Evolutionary conservation across 2,888 invertebrate genomes (phyloP), one percentile per base, ranked within the genome.

Genomic region (Frankliniella intonsa): DNA sequence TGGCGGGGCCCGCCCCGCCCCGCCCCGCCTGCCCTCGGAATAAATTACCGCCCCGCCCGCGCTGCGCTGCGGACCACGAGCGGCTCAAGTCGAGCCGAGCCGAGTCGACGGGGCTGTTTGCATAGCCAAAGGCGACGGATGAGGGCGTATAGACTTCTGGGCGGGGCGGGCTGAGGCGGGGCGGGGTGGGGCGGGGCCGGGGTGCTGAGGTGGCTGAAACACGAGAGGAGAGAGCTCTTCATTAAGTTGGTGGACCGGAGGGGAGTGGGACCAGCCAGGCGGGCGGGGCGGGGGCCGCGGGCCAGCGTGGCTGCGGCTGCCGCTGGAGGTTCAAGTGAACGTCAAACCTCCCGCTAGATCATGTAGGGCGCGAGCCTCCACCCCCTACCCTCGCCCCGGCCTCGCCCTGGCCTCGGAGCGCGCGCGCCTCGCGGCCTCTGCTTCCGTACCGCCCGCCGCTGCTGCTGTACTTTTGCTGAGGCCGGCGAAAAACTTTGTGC

Each of bases 151-250:
- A 55, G 55, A 55, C 55, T 55, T 55, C 55, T 55, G 55, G 55
- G 17, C 38, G 38, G 38, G 38, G 38, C 38, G 38, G 38, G 38
- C 3, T 5, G 38, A 5, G 2, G 38, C 2, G 38, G 38, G 38
- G 38, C 38, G 3, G 5, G 38, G 38, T 5, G 3, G 5, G 38
- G 38, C 3, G 3, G 38, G 38, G 38, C 3, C 38, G 38, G 38
- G 38, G 38, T 25, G 69, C 69, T 76, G 69, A 76, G 69, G 69
- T n/a, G 25, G 69, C 69, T 76, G 69, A 25, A 76, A 76, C 69
- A 76, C 38, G 38, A 38, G 38, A 38, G 38, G 38, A 38, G 38
- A 38, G 38, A 76, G 69, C 69, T 22, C 69, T 76, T 76, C 69
- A 25, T 76, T 76, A 76, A 55, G 55, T 55, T 55, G 55, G 55